phyloP scores from a whole-genome alignment of 2,797 vertebrate genomes.

The Pipistrellus pygmaeus region DNA sequence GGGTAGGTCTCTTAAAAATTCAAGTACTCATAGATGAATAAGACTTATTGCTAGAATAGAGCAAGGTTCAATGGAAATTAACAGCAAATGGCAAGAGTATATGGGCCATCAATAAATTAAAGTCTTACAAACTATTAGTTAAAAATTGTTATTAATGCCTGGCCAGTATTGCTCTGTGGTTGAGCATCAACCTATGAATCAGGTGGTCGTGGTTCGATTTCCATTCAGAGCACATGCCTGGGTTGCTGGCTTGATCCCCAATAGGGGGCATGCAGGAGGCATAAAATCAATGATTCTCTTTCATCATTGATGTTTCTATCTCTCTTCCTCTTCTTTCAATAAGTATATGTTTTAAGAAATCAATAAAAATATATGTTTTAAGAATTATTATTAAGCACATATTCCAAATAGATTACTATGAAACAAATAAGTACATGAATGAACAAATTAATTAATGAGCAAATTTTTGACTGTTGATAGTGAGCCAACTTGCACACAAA shows the following conservation, averaged over 20 bases:
- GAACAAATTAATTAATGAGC: background rate
- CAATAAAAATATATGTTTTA: background rate
- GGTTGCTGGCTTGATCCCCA: too few relatives aligned
- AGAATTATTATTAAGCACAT: background rate
- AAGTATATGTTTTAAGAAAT: background rate
- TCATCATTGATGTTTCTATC: too few relatives aligned
- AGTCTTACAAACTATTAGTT: conserved; percentile 22
- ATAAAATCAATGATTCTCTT: too few relatives aligned
- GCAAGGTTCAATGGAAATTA: conserved; percentile 51
- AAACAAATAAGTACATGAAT: background rate
- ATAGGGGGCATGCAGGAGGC: too few relatives aligned
- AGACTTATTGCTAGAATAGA: conserved; percentile 64
- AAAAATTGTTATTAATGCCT: background rate
- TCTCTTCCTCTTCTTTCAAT: too few relatives aligned
- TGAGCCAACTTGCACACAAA: background rate
- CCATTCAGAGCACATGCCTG: too few relatives aligned
- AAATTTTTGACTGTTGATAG: background rate
- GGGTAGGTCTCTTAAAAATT: conserved; percentile 62
- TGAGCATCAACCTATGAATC: too few relatives aligned
- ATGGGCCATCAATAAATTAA: background rate
- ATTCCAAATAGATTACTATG: conserved; percentile 46
- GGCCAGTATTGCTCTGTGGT: too few relatives aligned
- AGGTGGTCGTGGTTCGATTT: too few relatives aligned
- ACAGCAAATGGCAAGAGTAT: background rate
- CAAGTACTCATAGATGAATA: conserved; percentile 32